Evolutionary conservation across 2,888 invertebrate species (phyloP), one percentile per base, ranked within the genome.

Genomic region (Acanthosoma haemorrhoidale): DNA sequence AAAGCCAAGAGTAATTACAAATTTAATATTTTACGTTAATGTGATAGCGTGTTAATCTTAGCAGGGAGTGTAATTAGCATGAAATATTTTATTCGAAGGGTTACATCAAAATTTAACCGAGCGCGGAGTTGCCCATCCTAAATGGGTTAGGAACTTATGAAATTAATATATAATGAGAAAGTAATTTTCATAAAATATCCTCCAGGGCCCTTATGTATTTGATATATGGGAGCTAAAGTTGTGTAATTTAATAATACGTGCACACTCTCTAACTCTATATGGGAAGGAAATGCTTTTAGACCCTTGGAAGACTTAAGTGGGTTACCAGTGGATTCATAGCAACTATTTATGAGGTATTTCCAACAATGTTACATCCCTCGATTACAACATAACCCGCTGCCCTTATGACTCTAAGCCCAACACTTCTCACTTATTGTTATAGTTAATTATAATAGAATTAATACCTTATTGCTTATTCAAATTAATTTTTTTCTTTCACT

Each of bases 171-270:
- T 64, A 64, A 64, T 64, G 64, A 64, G 41, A 15, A 38, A 25
- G 64, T 64, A 64, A 64, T 64, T 64, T 64, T 25, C 64, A 64
- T 64, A 64, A 64, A 64, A 64, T 64, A 64, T 41, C 64, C 41
- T 4, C 64, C 31, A 4, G 16, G 64, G 64, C 64, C 64, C 64
- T 64, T 64, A 64, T 64, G 64, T 64, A 64, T 64, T 64, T 64
- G 64, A 64, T 64, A 64, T 64, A 64, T 64, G 41, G 41, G n/a
- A n/a, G 21, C 9, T 15, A 16, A 64, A 64, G 64, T 64, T 64
- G 41, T 34, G 64, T 38, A 64, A 64, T 64, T 64, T 64, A 64
- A 64, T 64, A 64, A 64, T 64, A 64, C 64, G 41, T 64, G 64
- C 64, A 38, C 38, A 25, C 41, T 31, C 64, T 64, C 64, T 25